These are phyloP conservation scores for Andrena cerasifolii DNA, from an alignment of 1,140 invertebrate genomes.

Conservation along the genomic window DNA sequence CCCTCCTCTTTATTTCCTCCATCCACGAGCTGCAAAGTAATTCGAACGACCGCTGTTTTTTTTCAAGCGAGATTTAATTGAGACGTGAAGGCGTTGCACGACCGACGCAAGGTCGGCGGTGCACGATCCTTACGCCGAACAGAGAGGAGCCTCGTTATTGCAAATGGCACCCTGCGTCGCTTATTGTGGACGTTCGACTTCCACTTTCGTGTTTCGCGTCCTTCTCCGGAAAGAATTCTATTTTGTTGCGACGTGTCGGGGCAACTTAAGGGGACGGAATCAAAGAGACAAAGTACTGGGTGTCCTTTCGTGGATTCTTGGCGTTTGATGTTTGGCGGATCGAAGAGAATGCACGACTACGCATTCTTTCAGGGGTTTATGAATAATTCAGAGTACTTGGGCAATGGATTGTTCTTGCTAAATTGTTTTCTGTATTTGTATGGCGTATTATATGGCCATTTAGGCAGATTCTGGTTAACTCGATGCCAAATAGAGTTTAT, in stretches of 20 bases:
- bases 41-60: constrained; percentile 35
- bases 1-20: constrained; percentile 25
- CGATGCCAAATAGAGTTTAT: too few species aligned
- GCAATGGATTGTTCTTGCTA: too few species aligned
- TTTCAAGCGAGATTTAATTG: constrained; percentile 57
- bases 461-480: too few species aligned
- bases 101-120: constrained; percentile 39
- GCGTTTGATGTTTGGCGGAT: too few species aligned
- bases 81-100: constrained; percentile 36
- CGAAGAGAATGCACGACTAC: too few species aligned
- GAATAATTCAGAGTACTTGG: too few species aligned
- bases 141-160: constrained; percentile 26
- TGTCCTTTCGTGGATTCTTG: background rate
- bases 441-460: too few species aligned
- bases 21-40: constrained; percentile 48
- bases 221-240: background rate
- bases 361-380: too few species aligned
- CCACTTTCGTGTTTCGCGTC: background rate
- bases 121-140: background rate
- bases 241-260: too few species aligned
- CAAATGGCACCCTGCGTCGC: constrained; percentile 12
- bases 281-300: background rate
- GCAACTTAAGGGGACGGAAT: too few species aligned
- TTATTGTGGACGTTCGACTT: background rate
- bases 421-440: too few species aligned